These are phyloP conservation scores for Archips crataeganus DNA, from an alignment of 2,888 invertebrate genomes.

Conservation along the genomic window DNA sequence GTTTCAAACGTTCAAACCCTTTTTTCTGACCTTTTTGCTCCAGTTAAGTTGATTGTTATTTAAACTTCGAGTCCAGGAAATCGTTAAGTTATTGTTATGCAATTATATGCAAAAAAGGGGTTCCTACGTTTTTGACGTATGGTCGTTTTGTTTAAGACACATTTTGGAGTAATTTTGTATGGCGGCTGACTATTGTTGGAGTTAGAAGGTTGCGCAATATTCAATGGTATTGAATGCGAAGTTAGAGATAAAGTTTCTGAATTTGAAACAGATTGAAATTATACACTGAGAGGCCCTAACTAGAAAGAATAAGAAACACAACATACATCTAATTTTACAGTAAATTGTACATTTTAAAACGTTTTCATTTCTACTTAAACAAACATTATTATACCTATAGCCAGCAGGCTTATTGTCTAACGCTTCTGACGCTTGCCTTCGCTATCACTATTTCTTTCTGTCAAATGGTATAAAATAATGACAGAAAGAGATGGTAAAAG, in stretches of 20 bases:
- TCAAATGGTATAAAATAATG: no score
- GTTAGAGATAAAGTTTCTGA: neutral
- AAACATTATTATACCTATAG: no score
- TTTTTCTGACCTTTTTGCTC: constrained; percentile 73
- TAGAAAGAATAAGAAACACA: no score
- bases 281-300: no score
- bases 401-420: no score
- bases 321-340: no score
- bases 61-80: constrained; percentile 62
- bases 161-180: constrained; percentile 54
- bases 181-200: constrained; percentile 59
- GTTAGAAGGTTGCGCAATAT: constrained; percentile 50
- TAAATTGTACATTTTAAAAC: no score
- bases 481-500: no score
- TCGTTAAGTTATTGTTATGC: constrained; percentile 69
- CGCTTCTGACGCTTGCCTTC: no score
- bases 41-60: constrained; percentile 68
- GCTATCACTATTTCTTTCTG: no score
- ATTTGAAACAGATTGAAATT: no score
- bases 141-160: constrained; percentile 56
- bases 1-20: constrained; percentile 81
- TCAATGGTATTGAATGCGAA: constrained; percentile 45
- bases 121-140: constrained; percentile 49
- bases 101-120: constrained; percentile 82
- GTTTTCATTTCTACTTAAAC: no score